These are phyloP conservation scores for Amphibalanus amphitrite DNA, from an alignment of 1,140 invertebrate genomes.

Conservation along the genomic window DNA sequence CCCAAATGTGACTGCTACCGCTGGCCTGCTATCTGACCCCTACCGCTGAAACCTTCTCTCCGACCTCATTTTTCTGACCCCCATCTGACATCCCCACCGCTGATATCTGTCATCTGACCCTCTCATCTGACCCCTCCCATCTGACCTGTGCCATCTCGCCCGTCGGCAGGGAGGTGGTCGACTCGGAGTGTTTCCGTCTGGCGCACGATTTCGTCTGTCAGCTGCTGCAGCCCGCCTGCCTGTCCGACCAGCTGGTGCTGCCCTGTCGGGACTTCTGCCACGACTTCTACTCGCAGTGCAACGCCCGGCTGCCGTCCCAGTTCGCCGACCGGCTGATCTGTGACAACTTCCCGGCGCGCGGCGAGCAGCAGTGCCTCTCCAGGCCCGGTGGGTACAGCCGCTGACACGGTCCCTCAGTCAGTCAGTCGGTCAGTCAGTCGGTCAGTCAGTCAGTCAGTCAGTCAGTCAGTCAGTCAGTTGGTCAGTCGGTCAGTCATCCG, in stretches of 20 bases:
- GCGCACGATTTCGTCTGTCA: slow-evolving; percentile 71
- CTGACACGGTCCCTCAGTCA: too few species aligned
- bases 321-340: background rate
- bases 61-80: too few species aligned
- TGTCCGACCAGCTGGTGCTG: background rate
- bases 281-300: background rate
- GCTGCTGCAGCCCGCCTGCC: slow-evolving; percentile 44
- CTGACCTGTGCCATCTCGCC: background rate
- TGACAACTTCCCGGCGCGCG: background rate
- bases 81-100: too few species aligned
- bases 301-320: background rate
- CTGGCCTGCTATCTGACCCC: too few species aligned
- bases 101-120: too few species aligned
- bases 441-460: too few species aligned
- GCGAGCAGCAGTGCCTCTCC: background rate
- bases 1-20: too few species aligned
- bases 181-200: slow-evolving; percentile 63
- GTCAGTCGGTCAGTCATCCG: too few species aligned
- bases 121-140: too few species aligned
- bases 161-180: background rate
- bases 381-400: background rate
- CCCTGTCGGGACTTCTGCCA: background rate
- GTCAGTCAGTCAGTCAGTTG: too few species aligned
- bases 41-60: too few species aligned
- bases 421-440: too few species aligned